Conservation (phyloP, 2,113 vertebrate species). For the Polyodon spathula region DNA sequence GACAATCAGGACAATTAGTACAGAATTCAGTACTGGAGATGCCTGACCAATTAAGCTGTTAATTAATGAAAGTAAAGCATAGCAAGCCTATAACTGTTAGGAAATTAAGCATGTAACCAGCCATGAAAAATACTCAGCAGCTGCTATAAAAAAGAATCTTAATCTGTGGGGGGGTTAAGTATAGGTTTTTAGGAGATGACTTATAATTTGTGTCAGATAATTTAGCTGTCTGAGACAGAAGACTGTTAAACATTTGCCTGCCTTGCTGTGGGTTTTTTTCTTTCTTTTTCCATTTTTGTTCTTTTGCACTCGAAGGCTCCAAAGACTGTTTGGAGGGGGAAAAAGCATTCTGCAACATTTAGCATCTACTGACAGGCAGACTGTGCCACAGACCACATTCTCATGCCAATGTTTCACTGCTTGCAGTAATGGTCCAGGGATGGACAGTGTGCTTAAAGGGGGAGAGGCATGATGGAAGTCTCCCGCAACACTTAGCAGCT, state of each 20-base stretch:
- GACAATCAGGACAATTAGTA: no score
- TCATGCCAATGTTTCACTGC: constrained; percentile 6
- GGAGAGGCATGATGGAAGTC: constrained; percentile 1
- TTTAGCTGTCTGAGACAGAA: constrained; percentile 33
- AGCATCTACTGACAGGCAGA: constrained; percentile 8
- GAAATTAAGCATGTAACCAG: not conserved
- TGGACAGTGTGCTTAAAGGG: not conserved
- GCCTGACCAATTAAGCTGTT: no score
- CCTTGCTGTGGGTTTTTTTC: no score
- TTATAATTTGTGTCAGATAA: constrained; percentile 51
- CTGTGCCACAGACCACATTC: not conserved
- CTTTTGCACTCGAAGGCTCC: not conserved
- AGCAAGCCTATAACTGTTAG: no score
- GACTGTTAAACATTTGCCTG: constrained; percentile 19
- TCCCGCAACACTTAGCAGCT: constrained; percentile 21
- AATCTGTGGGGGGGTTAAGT: constrained; percentile 28
- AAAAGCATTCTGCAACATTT: not conserved
- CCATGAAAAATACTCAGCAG: not conserved
- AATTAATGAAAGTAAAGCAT: no score
- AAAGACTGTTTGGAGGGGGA: not conserved
- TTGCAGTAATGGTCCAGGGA: not conserved
- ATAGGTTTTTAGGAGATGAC: constrained; percentile 41
- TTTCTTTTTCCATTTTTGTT: constrained; percentile 6
- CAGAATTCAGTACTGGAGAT: no score
- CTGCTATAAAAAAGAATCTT: not conserved